Conservation (phyloP, 2,888 invertebrate genomes). For the Neelides folsomi region DNA sequence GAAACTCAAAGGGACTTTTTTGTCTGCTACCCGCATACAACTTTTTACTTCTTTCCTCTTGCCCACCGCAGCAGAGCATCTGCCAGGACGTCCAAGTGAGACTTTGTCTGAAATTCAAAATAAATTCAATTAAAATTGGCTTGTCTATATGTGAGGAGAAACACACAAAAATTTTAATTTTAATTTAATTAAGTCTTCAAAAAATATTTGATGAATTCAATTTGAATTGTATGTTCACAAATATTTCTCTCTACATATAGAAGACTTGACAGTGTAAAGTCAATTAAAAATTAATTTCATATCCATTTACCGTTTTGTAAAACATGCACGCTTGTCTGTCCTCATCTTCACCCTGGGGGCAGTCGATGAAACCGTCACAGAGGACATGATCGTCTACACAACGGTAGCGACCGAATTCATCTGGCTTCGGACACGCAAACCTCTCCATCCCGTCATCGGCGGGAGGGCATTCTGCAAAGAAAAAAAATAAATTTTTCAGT, state of each 20-base stretch:
- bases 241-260: too few species aligned
- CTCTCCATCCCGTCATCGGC: conserved; percentile 88
- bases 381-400: conserved; percentile 91
- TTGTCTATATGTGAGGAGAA: conserved; percentile 28
- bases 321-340: conserved; percentile 90
- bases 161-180: too few species aligned
- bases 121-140: conserved; percentile 4
- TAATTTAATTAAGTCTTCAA: too few species aligned
- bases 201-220: too few species aligned
- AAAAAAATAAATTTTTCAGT: neutral
- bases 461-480: conserved; percentile 71
- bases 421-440: conserved; percentile 84
- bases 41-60: conserved; percentile 45
- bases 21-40: too few species aligned
- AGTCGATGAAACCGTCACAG: conserved; percentile 89
- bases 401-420: conserved; percentile 74
- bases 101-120: conserved; percentile 67
- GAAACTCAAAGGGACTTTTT: too few species aligned
- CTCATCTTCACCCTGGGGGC: conserved; percentile 83
- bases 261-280: conserved; percentile 4
- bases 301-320: conserved; percentile 74
- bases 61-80: conserved; percentile 89
- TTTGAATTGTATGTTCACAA: too few species aligned
- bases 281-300: neutral
- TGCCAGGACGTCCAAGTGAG: conserved; percentile 84